Base-by-base conservation (phyloP, 2,888 invertebrate genomes). In the Trissonchulus sp. region DNA sequence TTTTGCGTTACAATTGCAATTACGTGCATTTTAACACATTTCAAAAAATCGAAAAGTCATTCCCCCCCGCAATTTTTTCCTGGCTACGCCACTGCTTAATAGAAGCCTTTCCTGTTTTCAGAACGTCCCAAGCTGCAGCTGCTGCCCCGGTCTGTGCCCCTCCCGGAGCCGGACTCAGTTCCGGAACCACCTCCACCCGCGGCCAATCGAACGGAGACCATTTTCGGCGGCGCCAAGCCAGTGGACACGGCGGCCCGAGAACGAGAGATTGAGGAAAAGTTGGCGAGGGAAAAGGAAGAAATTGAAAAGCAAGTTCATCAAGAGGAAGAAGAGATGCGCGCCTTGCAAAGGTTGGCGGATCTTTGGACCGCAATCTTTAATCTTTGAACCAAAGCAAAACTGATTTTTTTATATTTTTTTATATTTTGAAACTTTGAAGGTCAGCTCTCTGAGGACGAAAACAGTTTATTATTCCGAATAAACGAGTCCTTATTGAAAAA, bases 211-310 rank as follows among this genome's bases (percentile, higher is more conserved):
- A 31, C n/a, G 8, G 37, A 73, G 60, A n/a, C 38, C 23, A 75
- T 75, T n/a, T 75, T 75, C 63, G 75, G 75, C 60, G 74, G 81
- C 75, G 79, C 80, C 37, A 83, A 83, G 1, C 84, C 84, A 0
- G 84, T 83, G 76, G 84, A 85, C 78, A 81, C 85, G 60, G 82
- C 84, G 0, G 79, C 81, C 2, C 81, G 81, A n/a, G 77, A 78
- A n/a, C 81, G 82, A 1, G 84, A 85, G 0, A 78, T 81, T 2
- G 76, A 79, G 35, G 82, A 83, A 62, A 82, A 84, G 77, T 79
- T 85, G 31, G 77, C 80, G 28, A 80, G 81, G 23, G 79, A 84
- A 28, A 81, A 83, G 74, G 78, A 81, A 63, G 84, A 85, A 79
- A 80, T 85, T 2, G 30, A 31, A 8, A 23, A 31, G n/a, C 65